These are phyloP conservation scores for Crambe crambe DNA, from an alignment of 37 sponge, comb jelly and placozoan genomes.

Conservation along the genomic window DNA sequence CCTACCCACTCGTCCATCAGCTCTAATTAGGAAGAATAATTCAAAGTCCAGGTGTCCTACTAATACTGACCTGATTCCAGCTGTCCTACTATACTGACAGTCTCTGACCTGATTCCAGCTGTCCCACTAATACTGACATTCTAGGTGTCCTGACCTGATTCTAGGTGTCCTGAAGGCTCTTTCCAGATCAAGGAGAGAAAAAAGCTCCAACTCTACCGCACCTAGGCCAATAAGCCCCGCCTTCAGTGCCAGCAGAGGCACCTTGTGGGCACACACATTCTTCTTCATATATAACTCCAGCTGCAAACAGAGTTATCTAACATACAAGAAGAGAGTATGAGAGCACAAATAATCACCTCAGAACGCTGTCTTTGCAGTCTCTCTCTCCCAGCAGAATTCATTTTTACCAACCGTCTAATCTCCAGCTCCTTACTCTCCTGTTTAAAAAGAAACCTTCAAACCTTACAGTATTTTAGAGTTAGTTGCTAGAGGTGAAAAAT, in stretches of 20 bases:
- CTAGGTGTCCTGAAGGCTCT: constrained; percentile 17
- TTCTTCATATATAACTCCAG: constrained; percentile 22
- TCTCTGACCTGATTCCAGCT: too few species aligned
- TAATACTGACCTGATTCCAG: too few species aligned
- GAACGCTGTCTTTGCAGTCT: constrained; percentile 35
- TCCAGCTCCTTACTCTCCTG: constrained; percentile 42
- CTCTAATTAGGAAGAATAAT: too few species aligned
- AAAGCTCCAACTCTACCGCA: constrained; percentile 8
- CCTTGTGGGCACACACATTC: constrained; percentile 29
- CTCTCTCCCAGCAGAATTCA: constrained; percentile 45
- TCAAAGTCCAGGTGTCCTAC: too few species aligned
- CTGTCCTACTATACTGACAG: too few species aligned
- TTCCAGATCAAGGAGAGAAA: constrained; percentile 13
- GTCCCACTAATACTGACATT: too few species aligned
- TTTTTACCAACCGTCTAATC: constrained; percentile 37
- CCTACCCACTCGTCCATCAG: too few species aligned
- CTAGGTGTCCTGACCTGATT: too few species aligned
- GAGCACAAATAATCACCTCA: constrained; percentile 27
- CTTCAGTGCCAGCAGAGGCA: not conserved
- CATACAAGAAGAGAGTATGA: not conserved
- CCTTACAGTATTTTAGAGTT: too few species aligned
- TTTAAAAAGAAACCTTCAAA: too few species aligned
- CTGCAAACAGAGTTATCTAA: constrained; percentile 5
- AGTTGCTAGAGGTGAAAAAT: too few species aligned
- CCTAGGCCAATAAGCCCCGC: not conserved